Evolutionary conservation across 2,888 invertebrate species (phyloP).

Genomic region (Melanophora roralis): DNA sequence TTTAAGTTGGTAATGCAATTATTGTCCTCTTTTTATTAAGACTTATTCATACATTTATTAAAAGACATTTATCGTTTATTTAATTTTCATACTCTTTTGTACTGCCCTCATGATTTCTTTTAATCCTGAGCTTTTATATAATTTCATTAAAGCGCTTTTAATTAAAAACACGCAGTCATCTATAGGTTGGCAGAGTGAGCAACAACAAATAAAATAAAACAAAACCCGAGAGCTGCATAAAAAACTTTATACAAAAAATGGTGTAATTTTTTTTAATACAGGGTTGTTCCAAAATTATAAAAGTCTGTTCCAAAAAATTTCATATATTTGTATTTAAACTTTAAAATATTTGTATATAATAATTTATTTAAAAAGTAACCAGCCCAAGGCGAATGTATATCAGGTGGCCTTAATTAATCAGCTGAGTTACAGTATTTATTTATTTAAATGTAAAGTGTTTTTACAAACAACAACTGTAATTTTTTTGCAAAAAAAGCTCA

Average conservation of each 20-base stretch:
- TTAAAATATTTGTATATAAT: too few species aligned
- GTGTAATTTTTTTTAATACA: too few species aligned
- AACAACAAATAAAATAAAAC: not conserved
- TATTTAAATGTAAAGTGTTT: too few species aligned
- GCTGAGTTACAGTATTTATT: too few species aligned
- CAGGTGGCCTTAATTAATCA: too few species aligned
- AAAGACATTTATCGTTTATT: conserved; percentile 12
- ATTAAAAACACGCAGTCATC: conserved; percentile 46
- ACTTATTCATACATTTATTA: not conserved
- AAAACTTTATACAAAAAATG: not conserved
- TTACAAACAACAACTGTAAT: too few species aligned
- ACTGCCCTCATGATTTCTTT: not conserved
- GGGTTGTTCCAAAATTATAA: too few species aligned
- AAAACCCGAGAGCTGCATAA: not conserved
- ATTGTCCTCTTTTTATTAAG: not conserved
- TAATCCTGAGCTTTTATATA: conserved; percentile 34
- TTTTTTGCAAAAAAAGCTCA: too few species aligned
- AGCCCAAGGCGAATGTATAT: too few species aligned
- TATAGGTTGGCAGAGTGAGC: not conserved
- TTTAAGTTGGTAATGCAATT: not conserved
- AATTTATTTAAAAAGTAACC: too few species aligned
- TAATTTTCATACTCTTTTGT: conserved; percentile 17
- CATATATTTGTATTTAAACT: too few species aligned
- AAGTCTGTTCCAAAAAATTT: too few species aligned
- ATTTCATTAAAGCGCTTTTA: conserved; percentile 53